Conservation (phyloP, 2,888 invertebrate genomes). For the Drosophila testacea region DNA sequence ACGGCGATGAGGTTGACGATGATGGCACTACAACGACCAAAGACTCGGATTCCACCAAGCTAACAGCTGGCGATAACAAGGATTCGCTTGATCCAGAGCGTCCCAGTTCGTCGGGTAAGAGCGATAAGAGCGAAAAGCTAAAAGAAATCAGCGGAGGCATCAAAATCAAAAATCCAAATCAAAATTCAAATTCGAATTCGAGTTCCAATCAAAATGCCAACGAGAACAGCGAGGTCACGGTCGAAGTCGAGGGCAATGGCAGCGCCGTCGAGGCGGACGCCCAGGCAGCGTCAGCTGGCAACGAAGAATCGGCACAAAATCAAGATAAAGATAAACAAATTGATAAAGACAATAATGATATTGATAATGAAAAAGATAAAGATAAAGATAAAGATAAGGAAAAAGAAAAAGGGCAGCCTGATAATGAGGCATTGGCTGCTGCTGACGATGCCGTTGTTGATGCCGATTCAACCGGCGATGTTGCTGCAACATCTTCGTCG, state of each 20-base stretch:
- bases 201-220: constrained; percentile 48
- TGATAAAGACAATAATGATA: constrained; percentile 23
- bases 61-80: constrained; percentile 82
- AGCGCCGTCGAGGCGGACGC: constrained; percentile 58
- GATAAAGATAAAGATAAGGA: constrained; percentile 20
- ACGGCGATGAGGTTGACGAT: constrained; percentile 85
- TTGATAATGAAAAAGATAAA: constrained; percentile 10
- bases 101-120: constrained; percentile 85
- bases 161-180: constrained; percentile 22
- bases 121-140: constrained; percentile 58
- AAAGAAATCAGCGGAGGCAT: constrained; percentile 8
- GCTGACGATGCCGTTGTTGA: constrained; percentile 21
- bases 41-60: constrained; percentile 85
- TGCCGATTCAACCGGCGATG: constrained; percentile 45
- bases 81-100: constrained; percentile 85
- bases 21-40: constrained; percentile 85
- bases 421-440: constrained; percentile 46
- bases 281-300: constrained; percentile 56
- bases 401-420: constrained; percentile 33
- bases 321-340: constrained; percentile 24
- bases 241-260: constrained; percentile 64
- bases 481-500: constrained; percentile 10
- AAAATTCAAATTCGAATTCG: constrained; percentile 15
- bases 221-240: constrained; percentile 49
- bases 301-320: constrained; percentile 62